Percentiles rank a stretch among this genome's conserved stretches.
Evolutionary conservation across 2,113 vertebrate species (phyloP).

Genomic region (Mormyrus lacerda): DNA sequence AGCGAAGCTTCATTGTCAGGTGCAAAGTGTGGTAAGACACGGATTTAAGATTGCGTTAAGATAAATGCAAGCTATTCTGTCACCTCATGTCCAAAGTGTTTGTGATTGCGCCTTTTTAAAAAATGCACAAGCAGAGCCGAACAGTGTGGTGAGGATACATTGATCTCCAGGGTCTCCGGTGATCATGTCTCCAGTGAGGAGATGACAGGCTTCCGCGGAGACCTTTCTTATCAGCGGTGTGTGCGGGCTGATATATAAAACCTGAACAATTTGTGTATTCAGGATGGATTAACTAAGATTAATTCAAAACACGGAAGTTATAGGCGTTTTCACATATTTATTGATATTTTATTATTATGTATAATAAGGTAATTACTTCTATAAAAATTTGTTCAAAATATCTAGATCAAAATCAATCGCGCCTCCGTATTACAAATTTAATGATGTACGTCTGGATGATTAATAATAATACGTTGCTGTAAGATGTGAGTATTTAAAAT

Average conservation of each 20-base stretch:
- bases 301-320: neutral
- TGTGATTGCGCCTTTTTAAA: neutral
- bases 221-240: neutral
- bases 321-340: neutral
- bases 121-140: neutral
- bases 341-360: neutral
- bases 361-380: neutral
- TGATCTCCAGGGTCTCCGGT: neutral
- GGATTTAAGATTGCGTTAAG: neutral
- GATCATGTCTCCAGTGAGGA: neutral
- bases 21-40: neutral
- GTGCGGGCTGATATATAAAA: neutral
- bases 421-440: neutral
- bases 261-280: neutral
- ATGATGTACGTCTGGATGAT: neutral
- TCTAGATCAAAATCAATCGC: neutral
- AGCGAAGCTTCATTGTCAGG: neutral
- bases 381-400: neutral
- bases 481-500: neutral
- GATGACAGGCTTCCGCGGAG: neutral
- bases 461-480: neutral
- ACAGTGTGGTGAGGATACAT: neutral
- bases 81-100: no score
- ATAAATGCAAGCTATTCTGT: neutral
- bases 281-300: neutral